These are phyloP conservation scores for Leguminivora glycinivorella DNA, from an alignment of 1,140 invertebrate genomes.

Conservation along the genomic window DNA sequence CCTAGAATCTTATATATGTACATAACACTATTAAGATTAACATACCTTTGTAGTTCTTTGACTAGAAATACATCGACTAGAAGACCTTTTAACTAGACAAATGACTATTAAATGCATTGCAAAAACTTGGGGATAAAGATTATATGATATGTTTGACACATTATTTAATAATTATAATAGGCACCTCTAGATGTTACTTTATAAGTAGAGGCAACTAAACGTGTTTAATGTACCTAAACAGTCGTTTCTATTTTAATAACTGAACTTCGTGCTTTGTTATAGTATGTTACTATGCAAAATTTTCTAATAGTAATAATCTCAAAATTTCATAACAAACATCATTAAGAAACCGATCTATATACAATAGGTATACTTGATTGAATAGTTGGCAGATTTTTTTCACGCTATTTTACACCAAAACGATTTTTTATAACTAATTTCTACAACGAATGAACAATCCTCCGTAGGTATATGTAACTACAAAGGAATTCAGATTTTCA, in stretches of 20 bases:
- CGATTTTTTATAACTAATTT: too few species aligned
- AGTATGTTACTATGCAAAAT: neutral
- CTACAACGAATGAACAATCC: too few species aligned
- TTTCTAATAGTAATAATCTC: too few species aligned
- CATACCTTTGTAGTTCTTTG: neutral
- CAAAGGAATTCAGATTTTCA: too few species aligned
- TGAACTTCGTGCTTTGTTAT: neutral
- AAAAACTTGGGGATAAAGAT: neutral
- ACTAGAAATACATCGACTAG: slow-evolving; percentile 24
- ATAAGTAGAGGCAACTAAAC: neutral
- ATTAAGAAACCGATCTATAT: neutral
- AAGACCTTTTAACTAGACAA: slow-evolving; percentile 13
- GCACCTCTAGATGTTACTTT: neutral
- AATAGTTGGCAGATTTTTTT: too few species aligned
- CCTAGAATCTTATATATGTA: slow-evolving; percentile 37
- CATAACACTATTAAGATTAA: slow-evolving; percentile 30
- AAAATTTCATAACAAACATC: neutral
- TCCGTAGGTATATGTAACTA: too few species aligned
- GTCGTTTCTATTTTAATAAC: neutral
- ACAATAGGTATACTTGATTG: too few species aligned
- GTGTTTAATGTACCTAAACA: neutral
- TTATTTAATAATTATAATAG: neutral
- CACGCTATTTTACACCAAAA: too few species aligned
- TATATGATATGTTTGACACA: slow-evolving; percentile 3
- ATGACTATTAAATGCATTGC: neutral